Conservation (phyloP, 2,113 vertebrate species). For the Addax nasomaculatus region DNA sequence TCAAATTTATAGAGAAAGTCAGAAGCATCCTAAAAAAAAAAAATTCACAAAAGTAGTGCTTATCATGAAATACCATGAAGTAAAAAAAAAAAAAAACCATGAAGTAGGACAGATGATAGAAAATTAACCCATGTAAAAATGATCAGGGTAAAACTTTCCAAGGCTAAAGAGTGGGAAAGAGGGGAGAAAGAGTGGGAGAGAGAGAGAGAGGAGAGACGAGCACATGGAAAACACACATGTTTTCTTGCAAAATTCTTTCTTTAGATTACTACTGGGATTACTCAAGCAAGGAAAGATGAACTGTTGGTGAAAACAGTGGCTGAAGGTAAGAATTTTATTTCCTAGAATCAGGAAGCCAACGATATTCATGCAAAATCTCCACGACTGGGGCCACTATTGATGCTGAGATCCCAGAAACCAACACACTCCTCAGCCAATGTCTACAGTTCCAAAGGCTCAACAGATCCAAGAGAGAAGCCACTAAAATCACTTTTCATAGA, state of each 20-base stretch:
- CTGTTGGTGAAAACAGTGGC: neutral
- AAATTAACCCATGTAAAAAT: conserved; percentile 9
- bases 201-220: neutral
- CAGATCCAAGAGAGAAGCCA: neutral
- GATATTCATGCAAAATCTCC: neutral
- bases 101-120: neutral
- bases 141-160: conserved; percentile 15
- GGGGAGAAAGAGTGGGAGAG: neutral
- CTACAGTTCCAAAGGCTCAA: neutral
- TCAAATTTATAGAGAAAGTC: conserved; percentile 73
- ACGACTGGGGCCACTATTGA: neutral
- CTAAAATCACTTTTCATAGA: neutral
- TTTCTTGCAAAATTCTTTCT: conserved; percentile 41
- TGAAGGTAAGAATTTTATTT: conserved; percentile 2
- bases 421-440: neutral
- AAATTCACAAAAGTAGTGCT: conserved; percentile 60
- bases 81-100: conserved; percentile 55
- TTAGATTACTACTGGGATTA: neutral
- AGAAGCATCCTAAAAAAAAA: conserved; percentile 71
- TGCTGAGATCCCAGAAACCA: neutral
- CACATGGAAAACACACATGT: neutral
- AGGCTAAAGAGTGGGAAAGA: neutral
- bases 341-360: neutral
- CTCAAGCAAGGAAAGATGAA: neutral
- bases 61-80: conserved; percentile 47